Conservation (phyloP, 2,113 vertebrate species). For the Sturnira hondurensis region DNA sequence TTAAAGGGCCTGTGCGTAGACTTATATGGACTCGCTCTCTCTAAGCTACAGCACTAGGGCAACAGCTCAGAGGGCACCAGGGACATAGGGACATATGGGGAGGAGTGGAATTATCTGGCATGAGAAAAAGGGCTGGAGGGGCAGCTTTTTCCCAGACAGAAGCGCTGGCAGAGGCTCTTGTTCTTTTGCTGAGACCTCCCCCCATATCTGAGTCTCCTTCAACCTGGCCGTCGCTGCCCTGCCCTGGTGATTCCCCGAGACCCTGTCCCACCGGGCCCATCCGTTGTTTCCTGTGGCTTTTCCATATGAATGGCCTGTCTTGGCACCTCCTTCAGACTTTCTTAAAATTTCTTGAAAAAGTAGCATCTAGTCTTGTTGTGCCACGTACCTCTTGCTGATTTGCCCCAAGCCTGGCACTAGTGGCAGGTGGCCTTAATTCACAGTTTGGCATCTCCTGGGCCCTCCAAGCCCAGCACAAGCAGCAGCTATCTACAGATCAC, state of each 20-base stretch:
- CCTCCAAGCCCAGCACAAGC: not conserved
- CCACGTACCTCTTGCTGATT: not conserved
- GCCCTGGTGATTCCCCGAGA: not conserved
- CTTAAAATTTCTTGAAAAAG: not conserved
- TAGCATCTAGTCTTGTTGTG: too few species aligned
- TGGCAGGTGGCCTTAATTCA: not conserved
- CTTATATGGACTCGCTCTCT: not conserved
- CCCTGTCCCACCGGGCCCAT: not conserved
- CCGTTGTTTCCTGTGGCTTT: not conserved
- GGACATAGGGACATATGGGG: not conserved
- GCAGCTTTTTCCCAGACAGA: not conserved
- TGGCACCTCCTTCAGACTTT: not conserved
- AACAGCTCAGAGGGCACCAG: not conserved
- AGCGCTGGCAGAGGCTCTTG: not conserved
- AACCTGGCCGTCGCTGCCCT: not conserved
- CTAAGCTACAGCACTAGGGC: not conserved
- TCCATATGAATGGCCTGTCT: not conserved
- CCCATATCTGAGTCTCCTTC: not conserved
- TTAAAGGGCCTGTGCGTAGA: not conserved
- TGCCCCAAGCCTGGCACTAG: not conserved
- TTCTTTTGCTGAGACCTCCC: not conserved
- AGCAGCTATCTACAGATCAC: not conserved
- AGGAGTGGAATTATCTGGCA: not conserved
- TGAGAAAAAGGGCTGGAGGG: not conserved
- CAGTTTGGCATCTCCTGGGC: not conserved